phyloP scores from a whole-genome alignment of 1,140 invertebrate species.

The Drosophila nigrodunni region DNA sequence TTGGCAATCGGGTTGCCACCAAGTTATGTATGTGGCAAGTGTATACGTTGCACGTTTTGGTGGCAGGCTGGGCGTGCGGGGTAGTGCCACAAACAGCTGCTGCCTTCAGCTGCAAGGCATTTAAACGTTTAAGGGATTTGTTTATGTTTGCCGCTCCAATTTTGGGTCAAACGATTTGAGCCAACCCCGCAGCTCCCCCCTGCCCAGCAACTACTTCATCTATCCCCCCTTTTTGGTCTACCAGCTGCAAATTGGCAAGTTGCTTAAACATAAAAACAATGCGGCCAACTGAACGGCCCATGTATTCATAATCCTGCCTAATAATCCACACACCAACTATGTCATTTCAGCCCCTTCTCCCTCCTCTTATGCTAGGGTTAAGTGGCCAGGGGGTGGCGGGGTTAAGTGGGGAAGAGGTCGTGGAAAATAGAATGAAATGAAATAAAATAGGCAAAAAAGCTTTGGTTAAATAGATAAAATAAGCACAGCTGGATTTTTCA shows the following conservation, averaged over 20 bases:
- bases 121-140: constrained; percentile 82
- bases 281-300: constrained; percentile 72
- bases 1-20: constrained; percentile 52
- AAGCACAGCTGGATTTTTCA: constrained; percentile 41
- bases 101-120: constrained; percentile 70
- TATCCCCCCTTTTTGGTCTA: constrained; percentile 18
- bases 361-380: background rate
- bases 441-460: constrained; percentile 50
- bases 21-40: constrained; percentile 47
- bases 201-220: background rate
- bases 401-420: constrained; percentile 16
- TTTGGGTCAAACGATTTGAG: constrained; percentile 46
- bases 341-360: constrained; percentile 2
- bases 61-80: background rate
- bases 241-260: constrained; percentile 66
- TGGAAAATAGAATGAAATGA: constrained; percentile 47
- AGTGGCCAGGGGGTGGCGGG: background rate
- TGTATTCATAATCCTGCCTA: constrained; percentile 80
- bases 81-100: constrained; percentile 58
- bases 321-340: constrained; percentile 65
- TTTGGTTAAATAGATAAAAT: constrained; percentile 51
- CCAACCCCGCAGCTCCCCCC: background rate
- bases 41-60: constrained; percentile 15
- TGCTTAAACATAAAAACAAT: constrained; percentile 78
- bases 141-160: constrained; percentile 62